Evolutionary conservation across 2,797 vertebrate genomes (phyloP), one percentile per base, ranked within the genome.

Genomic region (Xenops minutus): DNA sequence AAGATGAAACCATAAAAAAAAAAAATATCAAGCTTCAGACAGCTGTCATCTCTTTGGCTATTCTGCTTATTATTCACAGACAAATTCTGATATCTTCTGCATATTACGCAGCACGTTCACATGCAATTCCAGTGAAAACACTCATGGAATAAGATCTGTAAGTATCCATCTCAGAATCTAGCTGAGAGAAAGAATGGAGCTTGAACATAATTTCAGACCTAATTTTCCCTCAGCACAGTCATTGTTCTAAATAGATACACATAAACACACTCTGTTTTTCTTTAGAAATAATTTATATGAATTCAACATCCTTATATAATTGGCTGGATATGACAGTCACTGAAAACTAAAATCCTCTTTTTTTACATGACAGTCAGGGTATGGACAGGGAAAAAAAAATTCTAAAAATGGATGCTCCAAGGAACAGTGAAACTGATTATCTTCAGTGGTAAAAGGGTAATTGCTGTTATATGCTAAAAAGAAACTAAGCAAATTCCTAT

Each of bases 51-150:
- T 93, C 63, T 80, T 75, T 77, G 56, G 55, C 59, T 79, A 76
- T 34, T 79, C 63, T 90, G 41, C 37, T 92, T 81, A 88, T 85
- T 90, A 93, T 67, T 82, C 85, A 92, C 49, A 84, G 85, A 44
- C 43, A 95, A 88, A 93, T 54, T 80, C 73, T 63, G 44, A 2
- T 92, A 66, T n/a, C 29, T 84, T 63, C 80, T 88, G 48, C 73
- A 71, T 11, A 37, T 72, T 73, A 78, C 19, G 43, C 16, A n/a
- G 54, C 17, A 72, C 0, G 0, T 64, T 89, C 64, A 89, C 3
- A 6, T 13, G 51, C 59, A 59, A 63, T 89, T 96, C 68, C 80
- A 95, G 48, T 63, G 63, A 85, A 89, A 93, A 63, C 12, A 26
- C 32, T 81, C 66, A 19, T 9, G 32, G 55, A 93, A 80, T 34